A percentile compares a stretch with the other conserved stretches of the same genome.
These are phyloP conservation scores for Gobius niger DNA, from an alignment of 2,113 vertebrate genomes.

Conservation along the genomic window DNA sequence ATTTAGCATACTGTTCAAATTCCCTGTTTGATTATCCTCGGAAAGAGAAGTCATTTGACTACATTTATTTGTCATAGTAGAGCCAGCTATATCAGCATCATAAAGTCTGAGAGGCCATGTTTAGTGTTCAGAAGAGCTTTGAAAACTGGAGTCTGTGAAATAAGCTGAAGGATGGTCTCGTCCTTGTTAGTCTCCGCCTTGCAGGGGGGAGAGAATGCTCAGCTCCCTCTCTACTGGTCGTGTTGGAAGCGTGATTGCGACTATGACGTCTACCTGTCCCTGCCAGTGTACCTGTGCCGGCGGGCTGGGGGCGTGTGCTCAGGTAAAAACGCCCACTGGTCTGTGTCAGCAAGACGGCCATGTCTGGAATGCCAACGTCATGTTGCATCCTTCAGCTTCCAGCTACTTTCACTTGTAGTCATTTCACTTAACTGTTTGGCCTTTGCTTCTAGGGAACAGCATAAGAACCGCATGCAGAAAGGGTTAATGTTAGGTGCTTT, in stretches of 20 bases:
- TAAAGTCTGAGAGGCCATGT: neutral
- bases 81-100: neutral
- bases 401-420: conserved; percentile 20
- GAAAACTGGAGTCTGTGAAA: conserved; percentile 30
- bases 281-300: conserved; percentile 82
- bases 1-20: neutral
- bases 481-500: conserved; percentile 40
- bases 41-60: neutral
- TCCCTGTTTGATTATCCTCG: conserved; percentile 29
- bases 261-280: conserved; percentile 83
- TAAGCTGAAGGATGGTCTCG: conserved; percentile 66
- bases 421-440: conserved; percentile 38
- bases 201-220: conserved; percentile 76
- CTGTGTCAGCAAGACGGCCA: conserved; percentile 44
- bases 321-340: conserved; percentile 73
- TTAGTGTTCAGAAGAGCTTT: neutral
- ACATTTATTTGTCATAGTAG: too few relatives aligned
- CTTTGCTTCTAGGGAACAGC: conserved; percentile 50
- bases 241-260: conserved; percentile 83
- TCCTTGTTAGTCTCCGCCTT: conserved; percentile 77
- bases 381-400: conserved; percentile 52
- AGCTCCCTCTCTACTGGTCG: conserved; percentile 83
- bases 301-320: conserved; percentile 80
- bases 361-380: conserved; percentile 52
- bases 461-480: conserved; percentile 58